These are phyloP conservation scores for Hippopotamus amphibius DNA, from an alignment of 2,113 vertebrate genomes.

Conservation along the genomic window DNA sequence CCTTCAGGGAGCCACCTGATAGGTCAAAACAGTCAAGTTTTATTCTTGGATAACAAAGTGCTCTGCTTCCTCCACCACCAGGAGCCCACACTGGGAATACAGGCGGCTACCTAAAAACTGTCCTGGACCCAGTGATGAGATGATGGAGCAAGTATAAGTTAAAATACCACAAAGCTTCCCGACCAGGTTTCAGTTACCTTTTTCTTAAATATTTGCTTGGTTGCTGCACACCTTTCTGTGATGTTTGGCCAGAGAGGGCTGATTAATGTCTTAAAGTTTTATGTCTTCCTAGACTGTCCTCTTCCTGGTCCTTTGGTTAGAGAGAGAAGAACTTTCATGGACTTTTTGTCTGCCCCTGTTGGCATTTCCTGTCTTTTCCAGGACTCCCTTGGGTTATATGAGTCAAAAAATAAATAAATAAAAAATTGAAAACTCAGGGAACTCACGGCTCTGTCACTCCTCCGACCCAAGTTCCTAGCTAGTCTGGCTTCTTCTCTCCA, in stretches of 20 bases:
- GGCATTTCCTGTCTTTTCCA: background rate
- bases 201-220: background rate
- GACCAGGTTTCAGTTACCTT: background rate
- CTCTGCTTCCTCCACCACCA: background rate
- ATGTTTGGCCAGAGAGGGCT: background rate
- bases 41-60: background rate
- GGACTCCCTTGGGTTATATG: background rate
- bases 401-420: background rate
- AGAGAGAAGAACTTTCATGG: background rate
- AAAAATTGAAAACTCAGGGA: background rate
- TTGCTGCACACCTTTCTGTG: background rate
- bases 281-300: background rate
- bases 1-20: background rate
- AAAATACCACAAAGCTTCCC: background rate
- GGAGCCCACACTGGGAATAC: background rate
- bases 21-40: background rate
- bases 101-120: background rate
- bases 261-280: background rate
- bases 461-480: background rate
- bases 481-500: background rate
- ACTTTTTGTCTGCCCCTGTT: no score
- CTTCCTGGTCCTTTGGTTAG: background rate
- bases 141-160: background rate
- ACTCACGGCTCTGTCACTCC: background rate
- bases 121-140: background rate